Base-by-base conservation (phyloP, 2,888 invertebrate species). In the Opisthograptis luteolata region DNA sequence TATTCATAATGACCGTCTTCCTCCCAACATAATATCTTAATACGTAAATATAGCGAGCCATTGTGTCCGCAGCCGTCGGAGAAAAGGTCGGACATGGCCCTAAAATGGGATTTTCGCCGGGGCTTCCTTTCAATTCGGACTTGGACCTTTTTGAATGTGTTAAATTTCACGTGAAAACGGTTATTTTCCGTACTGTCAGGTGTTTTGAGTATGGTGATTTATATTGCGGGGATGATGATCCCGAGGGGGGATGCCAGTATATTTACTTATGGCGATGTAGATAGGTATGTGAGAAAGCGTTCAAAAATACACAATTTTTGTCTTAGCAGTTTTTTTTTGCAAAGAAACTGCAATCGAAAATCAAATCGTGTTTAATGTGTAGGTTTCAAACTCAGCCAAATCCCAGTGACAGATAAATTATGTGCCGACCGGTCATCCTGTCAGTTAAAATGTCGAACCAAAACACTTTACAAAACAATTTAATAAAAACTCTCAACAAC, bases 141-240 rank as follows among this genome's bases (percentile, higher is more conserved):
- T 58, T 59, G 46, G 36, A 49, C 56, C 54, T 61, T 58, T 78
- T 68, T 75, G 77, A 81, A 84, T 81, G 85, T 79, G 87, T 87
- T 87, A 86, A 88, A 89, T 89, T 87, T 86, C 69, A 78, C 75
- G 87, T 84, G 85, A 88, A 76, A 81, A 81, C 81, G 75, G 79
- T 71, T 79, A 81, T 81, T 84, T 78, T 79, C 75, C 70, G 68
- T 70, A 54, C 69, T 68, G 77, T 50, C 53, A 49, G 52, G 47
- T 58, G 53, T 53, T 48, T 47, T 39, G 39, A 19, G 48, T 46
- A 56, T 54, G 52, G 46, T 58, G 60, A 60, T 60, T 57, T 53
- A 58, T 60, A 49, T 39, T 41, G 44, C 13, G 14, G 36, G 55
- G 44, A 51, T 35, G 55, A 52, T 58, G 60, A 55, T 55, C 55